Base-by-base conservation (phyloP, 2,113 vertebrate genomes). In the Rhea pennata region DNA sequence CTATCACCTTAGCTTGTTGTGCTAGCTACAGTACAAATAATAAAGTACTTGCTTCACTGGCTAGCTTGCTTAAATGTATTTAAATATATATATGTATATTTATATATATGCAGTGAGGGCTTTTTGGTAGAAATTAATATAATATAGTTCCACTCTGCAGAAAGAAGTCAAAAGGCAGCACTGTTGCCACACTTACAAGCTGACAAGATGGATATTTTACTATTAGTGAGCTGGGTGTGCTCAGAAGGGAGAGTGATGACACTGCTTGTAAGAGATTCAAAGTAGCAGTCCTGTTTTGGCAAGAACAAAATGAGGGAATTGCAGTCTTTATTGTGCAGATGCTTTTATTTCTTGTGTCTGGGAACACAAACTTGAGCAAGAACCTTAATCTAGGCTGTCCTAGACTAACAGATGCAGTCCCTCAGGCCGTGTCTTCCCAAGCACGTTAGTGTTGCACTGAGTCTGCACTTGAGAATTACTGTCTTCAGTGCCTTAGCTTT, bases 1-100 rank as follows among this genome's bases (percentile, higher is more conserved):
- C 96, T 95, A 66, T 82, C 96, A 71, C 95, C 84, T 96, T 90
- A 10, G 91, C 81, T 83, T 85, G 70, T 78, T 96, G 89, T 85
- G 92, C 66, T 70, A 66, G 74, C 84, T 90, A 51, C 59, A 83
- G 62, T 74, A 48, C 2, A 8, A 74, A 59, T 93, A 93, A 95
- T 85, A 19, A 92, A 90, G 92, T 64, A 75, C 19, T 2, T 72
- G 53, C 29, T 93, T 93, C 59, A 73, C 80, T 80, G 88, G 48
- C 69, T 84, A 90, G 54, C 58, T 79, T 48, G 50, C 92, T 36
- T 36, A 36, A 36, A 36, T 96, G 71, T 58, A 31, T 58, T 19
- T 31, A 58, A 10, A 15, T 33, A 33, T 33, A 58, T 58, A 58
- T 31, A 33, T 33, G 33, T 59, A 33, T 59, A 59, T 58, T 5